phyloP scores from a whole-genome alignment of 2,113 vertebrate genomes.

The Dicentrarchus labrax region DNA sequence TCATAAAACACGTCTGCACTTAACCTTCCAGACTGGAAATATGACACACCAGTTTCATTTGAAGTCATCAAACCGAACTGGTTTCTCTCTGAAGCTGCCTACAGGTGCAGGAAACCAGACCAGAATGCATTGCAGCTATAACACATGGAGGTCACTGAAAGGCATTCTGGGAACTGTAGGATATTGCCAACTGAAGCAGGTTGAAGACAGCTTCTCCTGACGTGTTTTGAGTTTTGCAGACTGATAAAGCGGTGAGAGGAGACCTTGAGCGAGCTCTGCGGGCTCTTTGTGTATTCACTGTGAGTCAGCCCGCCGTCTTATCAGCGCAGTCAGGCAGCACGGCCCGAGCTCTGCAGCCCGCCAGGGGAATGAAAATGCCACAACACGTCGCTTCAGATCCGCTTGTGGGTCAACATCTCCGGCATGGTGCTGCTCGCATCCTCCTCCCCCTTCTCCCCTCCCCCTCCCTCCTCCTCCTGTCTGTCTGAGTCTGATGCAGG shows the following conservation, averaged over 20 bases:
- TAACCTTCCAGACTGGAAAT: too few species aligned
- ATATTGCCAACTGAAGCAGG: neutral
- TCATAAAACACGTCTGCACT: too few species aligned
- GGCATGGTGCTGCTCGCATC: neutral
- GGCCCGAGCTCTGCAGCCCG: constrained; percentile 27
- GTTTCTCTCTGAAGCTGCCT: too few species aligned
- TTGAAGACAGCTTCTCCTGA: neutral
- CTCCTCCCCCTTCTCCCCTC: neutral
- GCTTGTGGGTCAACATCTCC: constrained; percentile 20
- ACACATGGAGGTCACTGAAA: constrained; percentile 4
- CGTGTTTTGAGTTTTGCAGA: constrained; percentile 11
- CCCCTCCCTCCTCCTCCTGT: neutral
- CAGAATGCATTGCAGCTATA: constrained; percentile 6
- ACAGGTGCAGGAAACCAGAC: too few species aligned
- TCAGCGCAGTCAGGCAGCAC: constrained; percentile 47
- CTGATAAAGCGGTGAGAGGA: constrained; percentile 18
- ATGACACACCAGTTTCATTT: too few species aligned
- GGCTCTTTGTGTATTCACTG: constrained; percentile 36
- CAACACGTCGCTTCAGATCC: constrained; percentile 43
- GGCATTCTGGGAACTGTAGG: constrained; percentile 51
- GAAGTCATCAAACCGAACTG: too few species aligned
- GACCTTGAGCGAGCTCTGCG: neutral
- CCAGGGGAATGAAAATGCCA: constrained; percentile 48
- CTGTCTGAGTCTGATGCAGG: neutral
- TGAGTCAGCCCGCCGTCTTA: constrained; percentile 21